Evolutionary conservation across 2,888 invertebrate genomes (phyloP).

Genomic region (Frankliniella fusca): DNA sequence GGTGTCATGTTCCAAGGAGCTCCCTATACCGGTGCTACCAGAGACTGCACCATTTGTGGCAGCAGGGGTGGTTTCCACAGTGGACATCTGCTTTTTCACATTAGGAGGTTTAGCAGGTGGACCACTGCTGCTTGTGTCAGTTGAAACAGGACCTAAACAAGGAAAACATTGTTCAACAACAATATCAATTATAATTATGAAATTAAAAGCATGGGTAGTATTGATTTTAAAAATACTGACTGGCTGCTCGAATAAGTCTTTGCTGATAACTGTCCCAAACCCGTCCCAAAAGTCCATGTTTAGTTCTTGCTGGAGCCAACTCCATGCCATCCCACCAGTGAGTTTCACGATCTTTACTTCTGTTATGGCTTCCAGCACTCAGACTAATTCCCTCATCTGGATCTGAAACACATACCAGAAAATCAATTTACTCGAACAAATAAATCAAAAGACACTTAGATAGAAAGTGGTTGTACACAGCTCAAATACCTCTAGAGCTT

Average conservation of each 20-base stretch:
- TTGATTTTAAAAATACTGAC: neutral
- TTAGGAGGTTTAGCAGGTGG: neutral
- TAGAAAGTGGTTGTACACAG: neutral
- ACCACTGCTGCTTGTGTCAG: slow-evolving; percentile 2
- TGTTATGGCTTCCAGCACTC: slow-evolving; percentile 3
- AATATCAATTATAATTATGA: neutral
- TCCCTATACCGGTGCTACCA: neutral
- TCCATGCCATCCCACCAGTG: slow-evolving; percentile 72
- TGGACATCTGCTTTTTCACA: neutral
- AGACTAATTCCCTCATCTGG: slow-evolving; percentile 9
- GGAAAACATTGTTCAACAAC: neutral
- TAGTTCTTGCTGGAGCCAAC: slow-evolving; percentile 59
- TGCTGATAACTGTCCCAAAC: slow-evolving; percentile 42
- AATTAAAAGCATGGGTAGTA: neutral
- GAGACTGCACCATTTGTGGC: neutral
- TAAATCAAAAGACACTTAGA: neutral
- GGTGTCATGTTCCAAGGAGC: slow-evolving; percentile 6
- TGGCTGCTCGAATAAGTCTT: slow-evolving; percentile 24
- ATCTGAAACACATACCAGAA: slow-evolving; percentile 31
- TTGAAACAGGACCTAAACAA: neutral
- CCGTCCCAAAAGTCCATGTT: slow-evolving; percentile 59
- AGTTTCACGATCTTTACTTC: slow-evolving; percentile 51
- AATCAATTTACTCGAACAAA: neutral
- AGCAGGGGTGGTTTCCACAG: neutral
- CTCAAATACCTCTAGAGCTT: slow-evolving; percentile 22